Percentiles rank a stretch among this genome's conserved stretches.
These are phyloP conservation scores for Drosophila albomicans DNA, from an alignment of 1,140 invertebrate genomes.

Conservation along the genomic window DNA sequence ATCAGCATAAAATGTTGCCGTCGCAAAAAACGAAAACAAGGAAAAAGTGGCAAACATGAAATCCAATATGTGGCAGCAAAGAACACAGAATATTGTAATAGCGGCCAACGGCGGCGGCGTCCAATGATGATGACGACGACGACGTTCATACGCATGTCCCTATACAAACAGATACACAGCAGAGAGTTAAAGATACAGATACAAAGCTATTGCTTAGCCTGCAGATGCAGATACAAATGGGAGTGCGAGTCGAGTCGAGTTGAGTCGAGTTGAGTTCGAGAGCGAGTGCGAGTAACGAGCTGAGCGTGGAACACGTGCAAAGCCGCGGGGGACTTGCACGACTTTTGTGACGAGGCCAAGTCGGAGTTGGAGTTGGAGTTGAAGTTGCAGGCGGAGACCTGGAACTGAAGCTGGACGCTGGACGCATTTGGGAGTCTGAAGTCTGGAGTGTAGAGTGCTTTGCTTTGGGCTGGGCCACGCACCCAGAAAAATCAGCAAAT, in stretches of 20 bases:
- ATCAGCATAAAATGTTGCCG: slow-evolving; percentile 82
- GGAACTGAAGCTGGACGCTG: slow-evolving; percentile 40
- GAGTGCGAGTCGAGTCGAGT: slow-evolving; percentile 2
- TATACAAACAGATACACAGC: slow-evolving; percentile 58
- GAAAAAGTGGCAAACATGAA: slow-evolving; percentile 78
- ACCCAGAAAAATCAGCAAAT: slow-evolving; percentile 69
- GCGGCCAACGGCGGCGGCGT: slow-evolving; percentile 15
- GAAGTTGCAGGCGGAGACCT: slow-evolving; percentile 25
- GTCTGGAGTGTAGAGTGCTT: neutral
- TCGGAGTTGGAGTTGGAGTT: slow-evolving; percentile 34
- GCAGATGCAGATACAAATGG: slow-evolving; percentile 4
- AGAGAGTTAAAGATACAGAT: neutral
- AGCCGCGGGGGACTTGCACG: slow-evolving; percentile 83
- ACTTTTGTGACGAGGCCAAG: slow-evolving; percentile 57
- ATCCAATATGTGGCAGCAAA: slow-evolving; percentile 68
- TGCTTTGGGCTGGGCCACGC: slow-evolving; percentile 55
- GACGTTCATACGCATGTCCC: slow-evolving; percentile 78
- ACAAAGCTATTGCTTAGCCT: neutral
- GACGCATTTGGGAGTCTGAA: slow-evolving; percentile 7
- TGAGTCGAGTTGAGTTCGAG: too few species aligned
- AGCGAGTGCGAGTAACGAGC: slow-evolving; percentile 38
- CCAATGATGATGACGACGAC: slow-evolving; percentile 29
- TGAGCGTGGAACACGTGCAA: slow-evolving; percentile 79
- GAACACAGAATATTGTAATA: slow-evolving; percentile 53
- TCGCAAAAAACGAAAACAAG: slow-evolving; percentile 26